Percentiles rank a stretch among this genome's conserved stretches.
These are phyloP conservation scores for Cottus gobio DNA, from an alignment of 2,113 vertebrate species.

Conservation along the genomic window DNA sequence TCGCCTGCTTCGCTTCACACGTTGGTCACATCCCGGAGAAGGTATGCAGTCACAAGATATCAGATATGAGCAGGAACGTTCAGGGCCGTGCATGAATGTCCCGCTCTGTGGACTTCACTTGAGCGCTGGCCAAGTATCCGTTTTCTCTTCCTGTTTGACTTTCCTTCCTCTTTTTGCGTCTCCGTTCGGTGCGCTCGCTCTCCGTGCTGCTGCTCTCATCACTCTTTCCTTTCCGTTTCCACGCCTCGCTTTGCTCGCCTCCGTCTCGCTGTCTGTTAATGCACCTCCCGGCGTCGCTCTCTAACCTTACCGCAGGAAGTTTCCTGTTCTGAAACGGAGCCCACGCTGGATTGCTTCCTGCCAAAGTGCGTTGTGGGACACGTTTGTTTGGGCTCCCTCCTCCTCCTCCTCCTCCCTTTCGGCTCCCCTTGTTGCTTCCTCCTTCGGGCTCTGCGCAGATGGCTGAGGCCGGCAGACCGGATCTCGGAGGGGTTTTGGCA, in stretches of 20 bases:
- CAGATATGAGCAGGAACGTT: background rate
- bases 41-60: background rate
- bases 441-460: conserved; percentile 77
- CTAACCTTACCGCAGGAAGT: conserved; percentile 88
- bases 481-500: conserved; percentile 77
- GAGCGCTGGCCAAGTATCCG: conserved; percentile 8
- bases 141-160: conserved; percentile 54
- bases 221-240: conserved; percentile 24
- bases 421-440: conserved; percentile 73
- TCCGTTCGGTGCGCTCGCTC: conserved; percentile 26
- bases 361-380: conserved; percentile 86
- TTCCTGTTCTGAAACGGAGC: conserved; percentile 92
- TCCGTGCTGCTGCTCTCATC: conserved; percentile 15
- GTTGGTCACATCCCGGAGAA: background rate
- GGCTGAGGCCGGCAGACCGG: conserved; percentile 72
- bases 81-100: conserved; percentile 4
- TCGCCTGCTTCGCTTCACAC: background rate
- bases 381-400: conserved; percentile 78
- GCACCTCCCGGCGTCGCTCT: conserved; percentile 61
- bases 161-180: conserved; percentile 27
- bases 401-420: conserved; percentile 48
- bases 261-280: conserved; percentile 55
- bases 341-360: conserved; percentile 90
- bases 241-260: conserved; percentile 21
- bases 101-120: conserved; percentile 1